phyloP scores from a whole-genome alignment of 2,797 vertebrate species.

The Craterocephalus amniculus region DNA sequence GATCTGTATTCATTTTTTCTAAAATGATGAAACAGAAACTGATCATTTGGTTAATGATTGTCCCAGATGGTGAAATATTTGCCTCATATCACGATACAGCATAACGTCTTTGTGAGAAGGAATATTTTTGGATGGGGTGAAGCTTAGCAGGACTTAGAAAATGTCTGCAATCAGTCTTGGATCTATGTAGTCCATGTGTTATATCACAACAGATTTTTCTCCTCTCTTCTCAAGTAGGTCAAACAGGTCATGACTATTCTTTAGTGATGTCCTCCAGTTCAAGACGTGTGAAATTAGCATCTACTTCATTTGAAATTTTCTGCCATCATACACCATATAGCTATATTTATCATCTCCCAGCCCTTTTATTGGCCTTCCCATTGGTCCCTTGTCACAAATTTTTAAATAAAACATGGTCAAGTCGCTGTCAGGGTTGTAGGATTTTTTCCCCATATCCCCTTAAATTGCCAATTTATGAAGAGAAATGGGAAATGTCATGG shows the following conservation, averaged over 20 bases:
- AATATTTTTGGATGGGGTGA: not conserved
- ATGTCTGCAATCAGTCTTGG: too few relatives aligned
- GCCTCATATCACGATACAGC: not conserved
- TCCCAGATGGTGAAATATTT: conserved; percentile 13
- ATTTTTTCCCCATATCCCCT: conserved; percentile 59
- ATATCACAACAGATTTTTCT: not conserved
- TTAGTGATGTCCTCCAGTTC: conserved; percentile 11
- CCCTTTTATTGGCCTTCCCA: conserved; percentile 24
- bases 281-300: conserved; percentile 40
- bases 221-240: not conserved
- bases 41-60: conserved; percentile 21
- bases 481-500: conserved; percentile 79
- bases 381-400: conserved; percentile 34
- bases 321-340: conserved; percentile 10
- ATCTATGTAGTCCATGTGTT: not conserved
- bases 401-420: conserved; percentile 53
- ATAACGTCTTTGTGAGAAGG: not conserved
- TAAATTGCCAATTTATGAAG: conserved; percentile 74
- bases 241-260: not conserved
- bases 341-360: conserved; percentile 22
- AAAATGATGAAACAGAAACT: conserved; percentile 32
- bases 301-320: conserved; percentile 26
- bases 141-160: not conserved
- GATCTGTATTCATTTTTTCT: conserved; percentile 55
- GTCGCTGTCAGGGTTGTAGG: conserved; percentile 40